These are phyloP conservation scores for Dipodomys ordii DNA, from an alignment of 2,113 vertebrate species.

Conservation along the genomic window DNA sequence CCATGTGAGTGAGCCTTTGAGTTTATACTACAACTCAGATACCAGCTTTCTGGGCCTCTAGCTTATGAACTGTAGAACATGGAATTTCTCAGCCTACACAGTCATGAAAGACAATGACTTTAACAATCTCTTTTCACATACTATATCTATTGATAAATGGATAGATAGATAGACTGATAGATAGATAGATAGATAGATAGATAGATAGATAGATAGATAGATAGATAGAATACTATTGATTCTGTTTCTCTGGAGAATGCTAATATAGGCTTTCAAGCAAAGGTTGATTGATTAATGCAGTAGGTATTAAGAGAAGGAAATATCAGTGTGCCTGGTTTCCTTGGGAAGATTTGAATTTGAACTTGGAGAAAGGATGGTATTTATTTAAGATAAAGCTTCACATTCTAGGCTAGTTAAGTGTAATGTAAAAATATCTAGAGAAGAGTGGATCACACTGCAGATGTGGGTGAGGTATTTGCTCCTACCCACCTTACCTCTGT, in stretches of 20 bases:
- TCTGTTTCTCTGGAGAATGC: background rate
- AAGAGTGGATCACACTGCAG: background rate
- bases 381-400: background rate
- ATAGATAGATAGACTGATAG: too few relatives aligned
- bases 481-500: too few relatives aligned
- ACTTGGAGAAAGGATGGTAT: background rate
- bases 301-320: slow-evolving; percentile 6
- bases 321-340: background rate
- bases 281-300: background rate
- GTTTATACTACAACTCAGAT: background rate
- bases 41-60: background rate
- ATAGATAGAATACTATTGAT: background rate
- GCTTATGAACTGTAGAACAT: background rate
- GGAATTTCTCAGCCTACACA: background rate
- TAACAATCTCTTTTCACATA: background rate
- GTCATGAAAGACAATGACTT: background rate
- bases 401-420: too few relatives aligned
- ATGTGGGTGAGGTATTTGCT: background rate
- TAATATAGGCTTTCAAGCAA: background rate
- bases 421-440: background rate
- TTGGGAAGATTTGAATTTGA: background rate
- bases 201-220: too few relatives aligned
- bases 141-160: background rate
- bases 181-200: too few relatives aligned
- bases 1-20: background rate